These are phyloP conservation scores for Austrolebias charrua DNA, from an alignment of 2,797 vertebrate species.

Conservation along the genomic window DNA sequence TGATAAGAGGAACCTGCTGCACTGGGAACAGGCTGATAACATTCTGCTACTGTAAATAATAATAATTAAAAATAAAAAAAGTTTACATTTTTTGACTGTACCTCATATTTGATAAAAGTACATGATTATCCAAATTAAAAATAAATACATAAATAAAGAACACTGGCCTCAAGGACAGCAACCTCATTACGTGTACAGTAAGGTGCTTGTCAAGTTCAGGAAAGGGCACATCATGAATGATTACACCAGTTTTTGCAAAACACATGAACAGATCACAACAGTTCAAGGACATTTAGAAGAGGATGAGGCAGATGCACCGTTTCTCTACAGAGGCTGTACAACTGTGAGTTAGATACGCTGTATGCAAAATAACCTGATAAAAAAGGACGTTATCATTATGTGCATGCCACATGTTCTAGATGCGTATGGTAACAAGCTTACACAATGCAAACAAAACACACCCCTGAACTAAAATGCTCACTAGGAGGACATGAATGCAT, in stretches of 20 bases:
- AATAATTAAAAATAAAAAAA: background rate
- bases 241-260: constrained; percentile 12
- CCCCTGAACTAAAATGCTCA: background rate
- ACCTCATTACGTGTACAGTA: constrained; percentile 2
- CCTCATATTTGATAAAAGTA: background rate
- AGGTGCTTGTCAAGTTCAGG: background rate
- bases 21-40: constrained; percentile 11
- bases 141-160: background rate
- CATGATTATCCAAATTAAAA: background rate
- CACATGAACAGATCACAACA: constrained; percentile 8
- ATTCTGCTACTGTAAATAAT: background rate
- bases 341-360: too few relatives aligned
- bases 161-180: constrained; percentile 28
- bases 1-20: constrained; percentile 51
- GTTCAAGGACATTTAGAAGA: constrained; percentile 30
- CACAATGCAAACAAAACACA: background rate
- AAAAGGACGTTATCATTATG: background rate
- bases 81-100: background rate
- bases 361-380: background rate
- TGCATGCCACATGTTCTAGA: background rate
- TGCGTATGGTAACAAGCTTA: too few relatives aligned
- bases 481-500: background rate
- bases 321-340: background rate
- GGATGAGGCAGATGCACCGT: background rate
- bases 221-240: constrained; percentile 14